Base-by-base conservation (phyloP, 2,888 invertebrate genomes). In the Dorcus hopei region DNA sequence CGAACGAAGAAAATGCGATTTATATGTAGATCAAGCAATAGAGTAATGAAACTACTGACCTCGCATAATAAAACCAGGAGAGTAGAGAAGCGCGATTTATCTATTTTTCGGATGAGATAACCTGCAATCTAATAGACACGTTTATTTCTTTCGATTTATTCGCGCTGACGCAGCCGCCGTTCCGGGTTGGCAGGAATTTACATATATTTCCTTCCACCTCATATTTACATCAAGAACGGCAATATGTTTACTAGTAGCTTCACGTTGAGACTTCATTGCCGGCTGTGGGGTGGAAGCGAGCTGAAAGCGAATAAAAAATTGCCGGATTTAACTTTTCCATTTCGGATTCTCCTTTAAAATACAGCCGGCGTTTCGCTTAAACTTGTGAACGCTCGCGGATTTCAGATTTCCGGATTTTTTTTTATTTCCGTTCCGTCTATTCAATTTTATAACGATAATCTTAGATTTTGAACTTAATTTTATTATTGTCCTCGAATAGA, bases 61-160 rank as follows among this genome's bases (percentile, higher is more conserved):
- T 45, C 9, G 45, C 45, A 23, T 19, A 45, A 19, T 45, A 45
- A 45, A 45, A 45, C n/a, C 45, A 23, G 23, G n/a, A 8, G 45
- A 19, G 26, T 33, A 45, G 23, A 45, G 16, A 11, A 9, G 9
- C 45, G 14, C 19, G 45, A 45, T 45, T 45, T 45, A 45, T 45
- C 45, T 23, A 45, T 45, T 19, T 41, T 14, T 11, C 11, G 14
- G 45, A 9, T 23, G 45, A 45, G 23, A 9, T 43, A 43, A 45
- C 45, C 45, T 16, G 45, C 16, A 45, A 45, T 45, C 23, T 45
- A 45, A 45, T 45, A 23, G 45, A 23, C 45, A 45, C 45, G 45
- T 64, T 66, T 63, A 63, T 64, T 65, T 64, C 63, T 60, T 68
- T 68, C 66, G 65, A 67, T 67, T 67, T 65, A 66, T 67, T 67